Evolutionary conservation across 2,113 vertebrate genomes (phyloP).

Genomic region (Heterotis niloticus): DNA sequence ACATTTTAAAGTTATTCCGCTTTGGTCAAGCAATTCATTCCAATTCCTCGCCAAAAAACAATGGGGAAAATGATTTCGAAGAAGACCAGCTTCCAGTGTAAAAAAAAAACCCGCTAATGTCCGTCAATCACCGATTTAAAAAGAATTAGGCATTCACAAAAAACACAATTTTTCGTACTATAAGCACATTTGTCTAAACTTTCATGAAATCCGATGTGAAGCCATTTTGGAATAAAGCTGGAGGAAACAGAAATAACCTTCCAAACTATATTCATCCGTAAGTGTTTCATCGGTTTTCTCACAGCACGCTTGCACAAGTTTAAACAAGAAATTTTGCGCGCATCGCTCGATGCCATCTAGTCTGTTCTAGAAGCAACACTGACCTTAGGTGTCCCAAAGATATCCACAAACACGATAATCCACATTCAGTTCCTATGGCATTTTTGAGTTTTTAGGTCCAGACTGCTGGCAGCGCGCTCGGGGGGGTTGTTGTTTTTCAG

Average conservation of each 20-base stretch:
- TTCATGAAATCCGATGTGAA: not conserved
- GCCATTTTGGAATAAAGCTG: not conserved
- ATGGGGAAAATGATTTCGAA: not conserved
- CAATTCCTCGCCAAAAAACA: not conserved
- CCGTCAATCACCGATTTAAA: not conserved
- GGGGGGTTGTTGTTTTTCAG: constrained; percentile 23
- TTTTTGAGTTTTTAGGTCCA: constrained; percentile 45
- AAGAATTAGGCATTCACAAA: not conserved
- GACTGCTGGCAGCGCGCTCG: constrained; percentile 26
- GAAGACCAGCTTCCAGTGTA: not conserved
- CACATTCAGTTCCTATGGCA: constrained; percentile 49
- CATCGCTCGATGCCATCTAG: not conserved
- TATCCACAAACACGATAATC: constrained; percentile 58
- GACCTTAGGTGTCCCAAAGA: constrained; percentile 55
- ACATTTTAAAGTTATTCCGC: not conserved
- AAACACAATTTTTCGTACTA: not conserved
- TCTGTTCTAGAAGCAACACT: constrained; percentile 42
- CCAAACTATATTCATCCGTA: not conserved
- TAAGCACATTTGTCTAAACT: not conserved
- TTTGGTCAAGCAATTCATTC: not conserved
- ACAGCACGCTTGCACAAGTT: constrained; percentile 11
- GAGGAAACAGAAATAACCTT: not conserved
- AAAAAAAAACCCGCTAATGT: not conserved
- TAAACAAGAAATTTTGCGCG: not conserved
- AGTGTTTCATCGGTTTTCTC: no score